A percentile compares a stretch with the other conserved stretches of the same genome.
Conservation (phyloP, 2,113 vertebrate species). For the Danio rerio region GRCz12tu NC_133180.1:19863001-19863500, state of each 20-base stretch:
- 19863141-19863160: neutral
- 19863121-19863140: neutral
- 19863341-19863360: neutral
- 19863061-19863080: neutral
- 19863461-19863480: too few relatives aligned
- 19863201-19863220: neutral
- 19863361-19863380: neutral
- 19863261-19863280: neutral
- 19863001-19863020: neutral
- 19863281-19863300: conserved; percentile 1
- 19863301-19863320: neutral
- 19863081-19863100: neutral
- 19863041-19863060: neutral
- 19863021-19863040: neutral
- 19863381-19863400: neutral
- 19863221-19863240: neutral
- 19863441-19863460: neutral
- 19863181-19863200: neutral
- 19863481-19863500: too few relatives aligned
- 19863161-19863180: neutral
- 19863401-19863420: neutral
- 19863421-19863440: neutral
- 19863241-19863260: neutral
- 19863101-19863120: neutral
- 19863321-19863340: neutral